Evolutionary conservation across 2,113 vertebrate genomes (phyloP).

Genomic region (Motacilla tschutschensis): DNA sequence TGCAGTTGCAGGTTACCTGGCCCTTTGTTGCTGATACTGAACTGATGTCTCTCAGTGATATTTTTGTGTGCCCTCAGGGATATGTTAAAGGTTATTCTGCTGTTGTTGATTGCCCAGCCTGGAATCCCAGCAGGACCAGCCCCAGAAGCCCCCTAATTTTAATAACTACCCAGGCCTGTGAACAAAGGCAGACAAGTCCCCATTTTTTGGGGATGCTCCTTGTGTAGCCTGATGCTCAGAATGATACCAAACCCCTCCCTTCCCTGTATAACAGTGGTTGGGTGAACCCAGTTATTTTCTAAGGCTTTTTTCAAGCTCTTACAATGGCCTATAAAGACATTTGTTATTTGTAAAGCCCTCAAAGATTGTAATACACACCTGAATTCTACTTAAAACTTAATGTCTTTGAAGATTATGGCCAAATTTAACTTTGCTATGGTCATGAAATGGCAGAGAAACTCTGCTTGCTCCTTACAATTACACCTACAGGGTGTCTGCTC

Average conservation of each 20-base stretch:
- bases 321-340: neutral
- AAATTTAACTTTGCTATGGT: neutral
- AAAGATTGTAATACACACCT: neutral
- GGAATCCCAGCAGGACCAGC: neutral
- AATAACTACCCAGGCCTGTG: neutral
- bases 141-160: neutral
- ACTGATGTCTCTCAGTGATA: neutral
- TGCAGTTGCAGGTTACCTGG: neutral
- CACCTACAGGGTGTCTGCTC: neutral
- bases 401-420: neutral
- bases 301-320: neutral
- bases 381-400: neutral
- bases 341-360: neutral
- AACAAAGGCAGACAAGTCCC: neutral
- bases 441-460: neutral
- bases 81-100: neutral
- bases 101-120: neutral
- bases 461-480: neutral
- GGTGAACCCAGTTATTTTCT: neutral
- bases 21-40: neutral
- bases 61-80: constrained; percentile 17
- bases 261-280: fast-evolving
- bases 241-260: neutral
- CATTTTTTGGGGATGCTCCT: neutral
- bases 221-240: neutral